Conservation (phyloP, 1,140 invertebrate genomes). For the Drosophila novamexicana region DNA sequence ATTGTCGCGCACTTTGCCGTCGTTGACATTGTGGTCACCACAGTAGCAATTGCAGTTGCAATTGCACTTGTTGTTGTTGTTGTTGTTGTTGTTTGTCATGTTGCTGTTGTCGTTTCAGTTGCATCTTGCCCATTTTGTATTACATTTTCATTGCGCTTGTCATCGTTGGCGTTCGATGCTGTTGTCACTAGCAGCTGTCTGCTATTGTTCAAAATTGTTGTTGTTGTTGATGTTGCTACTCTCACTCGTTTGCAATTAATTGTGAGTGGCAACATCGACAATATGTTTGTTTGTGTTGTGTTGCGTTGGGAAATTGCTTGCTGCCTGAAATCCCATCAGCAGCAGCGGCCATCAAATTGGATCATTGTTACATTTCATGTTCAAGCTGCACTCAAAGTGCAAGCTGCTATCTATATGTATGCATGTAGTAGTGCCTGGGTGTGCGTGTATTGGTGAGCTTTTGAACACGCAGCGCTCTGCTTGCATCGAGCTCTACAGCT, state of each 20-base stretch:
- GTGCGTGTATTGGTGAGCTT: slow-evolving; percentile 5
- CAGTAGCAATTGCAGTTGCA: slow-evolving; percentile 7
- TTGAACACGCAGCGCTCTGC: background rate
- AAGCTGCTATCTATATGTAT: background rate
- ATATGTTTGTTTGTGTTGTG: slow-evolving; percentile 28
- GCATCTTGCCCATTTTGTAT: slow-evolving; percentile 13
- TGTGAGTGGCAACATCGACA: slow-evolving; percentile 39
- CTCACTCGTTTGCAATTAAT: slow-evolving; percentile 42
- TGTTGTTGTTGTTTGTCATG: slow-evolving; percentile 12
- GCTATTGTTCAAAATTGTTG: slow-evolving; percentile 8
- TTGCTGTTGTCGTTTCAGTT: slow-evolving; percentile 12
- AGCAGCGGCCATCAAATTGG: slow-evolving; percentile 15
- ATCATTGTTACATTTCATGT: slow-evolving; percentile 7
- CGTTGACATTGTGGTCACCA: slow-evolving; percentile 21
- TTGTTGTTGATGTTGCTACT: slow-evolving; percentile 1
- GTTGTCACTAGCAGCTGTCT: slow-evolving; percentile 11
- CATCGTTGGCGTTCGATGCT: background rate
- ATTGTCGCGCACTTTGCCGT: background rate
- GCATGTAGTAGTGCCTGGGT: background rate
- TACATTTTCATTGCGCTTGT: slow-evolving; percentile 23
- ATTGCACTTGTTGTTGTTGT: slow-evolving; percentile 7
- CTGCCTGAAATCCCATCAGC: slow-evolving; percentile 13
- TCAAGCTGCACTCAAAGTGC: background rate
- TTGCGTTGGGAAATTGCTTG: slow-evolving; percentile 16
- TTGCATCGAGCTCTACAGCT: background rate